These are phyloP conservation scores for Parnassius smintheus DNA, from an alignment of 2,888 invertebrate species.

Conservation along the genomic window DNA sequence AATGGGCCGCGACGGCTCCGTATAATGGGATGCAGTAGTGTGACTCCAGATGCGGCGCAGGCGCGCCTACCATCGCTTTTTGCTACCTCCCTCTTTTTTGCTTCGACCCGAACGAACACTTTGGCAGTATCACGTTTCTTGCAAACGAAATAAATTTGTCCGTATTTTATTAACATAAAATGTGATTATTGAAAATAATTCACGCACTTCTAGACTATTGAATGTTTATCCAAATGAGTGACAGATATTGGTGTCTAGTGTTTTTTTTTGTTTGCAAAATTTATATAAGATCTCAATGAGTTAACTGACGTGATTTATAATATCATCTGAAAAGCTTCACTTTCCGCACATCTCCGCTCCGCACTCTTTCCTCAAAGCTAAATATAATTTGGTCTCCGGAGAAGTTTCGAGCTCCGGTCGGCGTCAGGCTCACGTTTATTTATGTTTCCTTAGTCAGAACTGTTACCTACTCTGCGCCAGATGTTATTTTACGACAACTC, in stretches of 20 bases:
- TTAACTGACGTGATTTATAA: neutral
- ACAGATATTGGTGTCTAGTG: too few species aligned
- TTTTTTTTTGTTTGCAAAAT: too few species aligned
- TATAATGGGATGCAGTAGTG: slow-evolving; percentile 68
- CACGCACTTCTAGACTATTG: too few species aligned
- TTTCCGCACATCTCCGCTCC: slow-evolving; percentile 8
- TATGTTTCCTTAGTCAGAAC: slow-evolving; percentile 75
- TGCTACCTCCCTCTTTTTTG: slow-evolving; percentile 59
- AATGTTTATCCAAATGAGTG: too few species aligned
- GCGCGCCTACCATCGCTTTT: slow-evolving; percentile 63
- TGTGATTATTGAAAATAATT: too few species aligned
- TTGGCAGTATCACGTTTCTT: slow-evolving; percentile 43
- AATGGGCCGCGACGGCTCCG: slow-evolving; percentile 68
- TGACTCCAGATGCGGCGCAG: slow-evolving; percentile 73
- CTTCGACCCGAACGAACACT: slow-evolving; percentile 34
- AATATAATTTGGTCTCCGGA: slow-evolving; percentile 40
- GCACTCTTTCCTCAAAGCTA: slow-evolving; percentile 24
- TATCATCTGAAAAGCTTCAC: neutral
- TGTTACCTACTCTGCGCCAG: slow-evolving; percentile 74
- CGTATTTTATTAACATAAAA: neutral
- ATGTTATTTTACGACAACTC: slow-evolving; percentile 75
- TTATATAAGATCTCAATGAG: too few species aligned
- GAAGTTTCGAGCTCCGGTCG: slow-evolving; percentile 46
- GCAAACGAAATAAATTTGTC: slow-evolving; percentile 20
- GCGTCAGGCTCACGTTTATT: slow-evolving; percentile 69